phyloP scores from a whole-genome alignment of 2,113 vertebrate genomes.

The Upupa epops region DNA sequence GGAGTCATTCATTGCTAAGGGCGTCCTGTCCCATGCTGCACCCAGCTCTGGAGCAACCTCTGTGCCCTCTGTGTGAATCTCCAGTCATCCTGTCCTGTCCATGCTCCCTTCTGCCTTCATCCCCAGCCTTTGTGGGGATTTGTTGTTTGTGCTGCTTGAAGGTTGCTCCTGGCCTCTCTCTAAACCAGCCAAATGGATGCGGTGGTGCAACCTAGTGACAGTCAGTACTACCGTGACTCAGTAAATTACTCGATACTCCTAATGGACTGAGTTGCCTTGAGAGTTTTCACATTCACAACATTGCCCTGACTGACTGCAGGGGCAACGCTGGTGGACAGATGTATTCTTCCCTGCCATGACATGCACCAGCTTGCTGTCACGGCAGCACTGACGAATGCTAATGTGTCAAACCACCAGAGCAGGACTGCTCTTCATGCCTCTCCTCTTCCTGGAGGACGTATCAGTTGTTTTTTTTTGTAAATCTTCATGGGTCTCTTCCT shows the following conservation, averaged over 20 bases:
- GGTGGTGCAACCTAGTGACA: neutral
- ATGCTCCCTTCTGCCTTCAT: rapidly evolving
- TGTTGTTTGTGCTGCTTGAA: neutral
- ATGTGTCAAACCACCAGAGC: neutral
- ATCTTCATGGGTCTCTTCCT: rapidly evolving
- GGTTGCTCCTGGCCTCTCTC: neutral
- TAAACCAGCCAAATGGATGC: neutral
- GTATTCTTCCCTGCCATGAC: neutral
- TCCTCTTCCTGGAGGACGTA: rapidly evolving
- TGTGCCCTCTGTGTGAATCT: rapidly evolving
- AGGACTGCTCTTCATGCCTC: neutral
- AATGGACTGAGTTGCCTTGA: neutral
- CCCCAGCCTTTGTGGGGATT: neutral
- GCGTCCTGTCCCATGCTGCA: neutral
- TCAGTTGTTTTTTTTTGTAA: neutral
- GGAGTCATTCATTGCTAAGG: neutral
- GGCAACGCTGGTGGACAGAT: neutral
- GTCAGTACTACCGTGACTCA: neutral
- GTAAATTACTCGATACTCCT: neutral
- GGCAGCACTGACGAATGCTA: neutral
- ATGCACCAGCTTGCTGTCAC: rapidly evolving
- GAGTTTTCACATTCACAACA: neutral
- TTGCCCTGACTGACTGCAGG: neutral
- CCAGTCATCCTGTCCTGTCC: rapidly evolving
- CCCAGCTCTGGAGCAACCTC: neutral